A percentile compares a stretch with the other conserved stretches of the same genome.
phyloP scores from a whole-genome alignment of 2,113 vertebrate genomes.

The Pseudopipra pipra region DNA sequence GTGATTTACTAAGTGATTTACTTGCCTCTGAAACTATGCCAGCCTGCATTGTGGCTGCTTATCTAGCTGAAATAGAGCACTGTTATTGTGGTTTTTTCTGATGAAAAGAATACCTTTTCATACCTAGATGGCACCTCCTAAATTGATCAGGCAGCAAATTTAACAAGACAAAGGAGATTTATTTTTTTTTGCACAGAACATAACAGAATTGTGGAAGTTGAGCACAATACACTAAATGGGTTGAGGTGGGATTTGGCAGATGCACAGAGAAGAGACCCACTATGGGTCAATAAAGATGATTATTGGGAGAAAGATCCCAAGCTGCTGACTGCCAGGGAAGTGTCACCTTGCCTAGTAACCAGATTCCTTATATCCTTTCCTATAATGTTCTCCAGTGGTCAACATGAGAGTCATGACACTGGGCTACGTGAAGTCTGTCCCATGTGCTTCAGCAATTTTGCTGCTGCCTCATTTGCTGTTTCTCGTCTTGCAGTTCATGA shows the following conservation, averaged over 20 bases:
- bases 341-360: not conserved
- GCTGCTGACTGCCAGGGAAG: not conserved
- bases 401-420: not conserved
- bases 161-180: not conserved
- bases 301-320: not conserved
- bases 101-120: not conserved
- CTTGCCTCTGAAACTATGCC: not conserved
- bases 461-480: not conserved
- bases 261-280: not conserved
- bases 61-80: not conserved
- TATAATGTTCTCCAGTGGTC: not conserved
- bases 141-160: not conserved
- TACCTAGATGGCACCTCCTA: not conserved
- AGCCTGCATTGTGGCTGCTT: not conserved
- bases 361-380: not conserved
- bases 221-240: not conserved
- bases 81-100: not conserved
- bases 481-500: not conserved
- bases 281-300: not conserved
- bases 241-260: not conserved
- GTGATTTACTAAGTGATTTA: not conserved
- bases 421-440: not conserved
- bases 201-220: not conserved
- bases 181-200: not conserved
- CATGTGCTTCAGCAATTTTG: not conserved